These are phyloP conservation scores for Rhynchomys soricoides DNA, from an alignment of 2,113 vertebrate genomes.

Conservation along the genomic window DNA sequence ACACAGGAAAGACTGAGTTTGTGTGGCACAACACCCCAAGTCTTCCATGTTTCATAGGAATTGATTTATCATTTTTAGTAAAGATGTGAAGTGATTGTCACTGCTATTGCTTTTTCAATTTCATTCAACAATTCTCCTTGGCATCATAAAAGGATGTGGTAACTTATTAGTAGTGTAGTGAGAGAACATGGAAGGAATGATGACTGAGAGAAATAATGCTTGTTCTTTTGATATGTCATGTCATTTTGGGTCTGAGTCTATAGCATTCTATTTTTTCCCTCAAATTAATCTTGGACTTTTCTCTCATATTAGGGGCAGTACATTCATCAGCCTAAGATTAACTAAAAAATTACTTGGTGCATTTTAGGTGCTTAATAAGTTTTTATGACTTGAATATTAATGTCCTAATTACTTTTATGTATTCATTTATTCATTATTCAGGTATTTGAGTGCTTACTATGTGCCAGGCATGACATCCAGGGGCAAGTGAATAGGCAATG, in stretches of 20 bases:
- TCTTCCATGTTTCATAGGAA: background rate
- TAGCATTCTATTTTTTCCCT: background rate
- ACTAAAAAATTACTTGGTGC: background rate
- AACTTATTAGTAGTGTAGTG: background rate
- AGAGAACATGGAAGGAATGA: background rate
- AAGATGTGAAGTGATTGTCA: background rate
- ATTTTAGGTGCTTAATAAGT: constrained; percentile 51
- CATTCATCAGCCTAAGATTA: background rate
- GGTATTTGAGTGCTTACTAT: constrained; percentile 50
- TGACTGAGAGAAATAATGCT: background rate
- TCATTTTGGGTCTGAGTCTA: background rate
- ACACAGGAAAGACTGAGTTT: background rate
- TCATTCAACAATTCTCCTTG: background rate
- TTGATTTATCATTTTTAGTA: background rate
- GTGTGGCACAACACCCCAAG: background rate
- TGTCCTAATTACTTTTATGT: constrained; percentile 33
- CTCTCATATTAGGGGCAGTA: background rate
- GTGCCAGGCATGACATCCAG: constrained; percentile 24
- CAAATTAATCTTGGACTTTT: constrained; percentile 43
- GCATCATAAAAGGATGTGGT: background rate
- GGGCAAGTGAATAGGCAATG: background rate
- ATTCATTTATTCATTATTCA: constrained; percentile 61
- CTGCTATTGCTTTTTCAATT: background rate
- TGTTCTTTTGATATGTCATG: background rate
- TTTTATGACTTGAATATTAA: constrained; percentile 51